phyloP scores from a whole-genome alignment of 2,797 vertebrate genomes.

The Babyrousa celebensis region DNA sequence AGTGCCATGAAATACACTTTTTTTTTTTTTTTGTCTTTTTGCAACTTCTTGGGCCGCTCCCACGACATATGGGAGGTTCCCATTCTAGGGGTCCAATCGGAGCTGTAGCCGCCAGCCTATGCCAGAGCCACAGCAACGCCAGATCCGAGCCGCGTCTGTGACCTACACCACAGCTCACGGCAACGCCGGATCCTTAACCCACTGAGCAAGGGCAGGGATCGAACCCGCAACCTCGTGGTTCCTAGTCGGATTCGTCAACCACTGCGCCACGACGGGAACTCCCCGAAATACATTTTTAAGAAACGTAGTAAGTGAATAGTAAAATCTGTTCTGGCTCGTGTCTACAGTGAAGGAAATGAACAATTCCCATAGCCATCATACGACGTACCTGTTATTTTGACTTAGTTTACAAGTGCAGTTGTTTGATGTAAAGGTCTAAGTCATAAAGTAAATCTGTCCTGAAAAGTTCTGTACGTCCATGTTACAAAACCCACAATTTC shows the following conservation, averaged over 20 bases:
- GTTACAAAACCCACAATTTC: conserved; percentile 54
- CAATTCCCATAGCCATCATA: neutral
- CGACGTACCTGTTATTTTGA: neutral
- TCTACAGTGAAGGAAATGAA: conserved; percentile 7
- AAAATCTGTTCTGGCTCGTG: conserved; percentile 27
- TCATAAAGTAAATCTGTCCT: conserved; percentile 29
- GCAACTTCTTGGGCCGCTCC: no score
- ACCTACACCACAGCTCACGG: no score
- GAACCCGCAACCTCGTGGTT: no score
- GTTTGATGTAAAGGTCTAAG: conserved; percentile 47
- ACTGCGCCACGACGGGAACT: no score
- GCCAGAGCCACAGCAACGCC: no score
- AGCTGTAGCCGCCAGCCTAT: no score
- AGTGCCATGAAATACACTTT: neutral
- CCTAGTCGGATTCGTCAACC: no score
- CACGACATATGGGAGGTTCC: no score
- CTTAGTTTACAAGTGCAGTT: neutral
- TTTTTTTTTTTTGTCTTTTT: neutral
- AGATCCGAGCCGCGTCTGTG: no score
- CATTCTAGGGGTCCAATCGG: no score
- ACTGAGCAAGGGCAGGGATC: no score
- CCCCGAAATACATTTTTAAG: neutral
- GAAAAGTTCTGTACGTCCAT: conserved; percentile 14
- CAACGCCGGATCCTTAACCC: no score
- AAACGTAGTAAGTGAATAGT: neutral